Conservation (phyloP, 1,140 invertebrate species). For the Capitella teleta region DNA sequence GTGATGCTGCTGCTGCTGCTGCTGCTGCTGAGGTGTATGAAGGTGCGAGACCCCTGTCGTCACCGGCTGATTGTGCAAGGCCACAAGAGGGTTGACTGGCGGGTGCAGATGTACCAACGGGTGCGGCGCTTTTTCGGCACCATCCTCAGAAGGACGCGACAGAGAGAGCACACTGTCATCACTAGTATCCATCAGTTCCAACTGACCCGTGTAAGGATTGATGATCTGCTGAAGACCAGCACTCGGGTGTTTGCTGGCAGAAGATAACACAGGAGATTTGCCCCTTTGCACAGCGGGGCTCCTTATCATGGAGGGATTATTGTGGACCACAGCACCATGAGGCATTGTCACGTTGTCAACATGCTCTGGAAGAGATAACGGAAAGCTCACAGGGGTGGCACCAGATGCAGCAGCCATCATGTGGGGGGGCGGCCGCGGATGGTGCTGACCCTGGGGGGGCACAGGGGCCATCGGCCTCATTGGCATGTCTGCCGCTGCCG, state of each 20-base stretch:
- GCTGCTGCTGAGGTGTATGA: too few relatives aligned
- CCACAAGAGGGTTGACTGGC: constrained; percentile 5
- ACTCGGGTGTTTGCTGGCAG: constrained; percentile 44
- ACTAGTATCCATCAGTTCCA: constrained; percentile 56
- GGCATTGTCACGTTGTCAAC: background rate
- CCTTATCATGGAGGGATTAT: background rate
- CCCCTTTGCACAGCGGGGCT: background rate
- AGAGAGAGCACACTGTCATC: background rate
- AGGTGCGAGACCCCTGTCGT: too few relatives aligned
- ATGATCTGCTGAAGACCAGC: constrained; percentile 76
- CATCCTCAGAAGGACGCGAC: background rate
- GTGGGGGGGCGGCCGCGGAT: too few relatives aligned
- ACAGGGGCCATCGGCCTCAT: too few relatives aligned
- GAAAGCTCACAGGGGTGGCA: too few relatives aligned
- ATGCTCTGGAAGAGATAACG: background rate
- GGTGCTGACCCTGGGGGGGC: too few relatives aligned
- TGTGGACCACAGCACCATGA: background rate
- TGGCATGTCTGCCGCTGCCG: constrained; percentile 40
- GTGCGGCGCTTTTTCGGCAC: background rate
- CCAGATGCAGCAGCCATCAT: too few relatives aligned
- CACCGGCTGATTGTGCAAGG: background rate
- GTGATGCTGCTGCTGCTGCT: background rate
- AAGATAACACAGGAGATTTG: background rate
- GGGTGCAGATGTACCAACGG: constrained; percentile 1
- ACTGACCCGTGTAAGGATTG: constrained; percentile 72